phyloP scores from a whole-genome alignment of 1,140 invertebrate genomes.

The Calliphora vicina region DNA sequence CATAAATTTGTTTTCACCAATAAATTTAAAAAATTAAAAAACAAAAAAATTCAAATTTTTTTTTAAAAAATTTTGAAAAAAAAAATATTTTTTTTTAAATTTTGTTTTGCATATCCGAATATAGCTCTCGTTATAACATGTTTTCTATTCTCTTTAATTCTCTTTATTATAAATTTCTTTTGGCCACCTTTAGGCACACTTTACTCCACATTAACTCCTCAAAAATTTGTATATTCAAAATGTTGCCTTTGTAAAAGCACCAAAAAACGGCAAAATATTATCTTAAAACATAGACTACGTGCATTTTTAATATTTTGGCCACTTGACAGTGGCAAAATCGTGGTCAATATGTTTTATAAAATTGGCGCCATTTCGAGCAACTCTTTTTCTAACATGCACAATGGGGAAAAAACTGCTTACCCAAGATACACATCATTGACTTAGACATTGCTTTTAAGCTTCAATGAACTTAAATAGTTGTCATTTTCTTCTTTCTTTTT shows the following conservation, averaged over 20 bases:
- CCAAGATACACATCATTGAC: slow-evolving; percentile 18
- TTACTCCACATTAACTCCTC: not conserved
- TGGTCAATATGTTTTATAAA: slow-evolving; percentile 30
- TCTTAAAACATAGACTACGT: slow-evolving; percentile 8
- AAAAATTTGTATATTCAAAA: slow-evolving; percentile 3
- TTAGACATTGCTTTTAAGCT: slow-evolving; percentile 1
- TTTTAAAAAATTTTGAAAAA: no score
- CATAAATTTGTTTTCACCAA: no score
- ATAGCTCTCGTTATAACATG: no score
- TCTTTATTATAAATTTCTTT: not conserved
- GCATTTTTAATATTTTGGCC: slow-evolving; percentile 24
- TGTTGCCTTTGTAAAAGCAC: not conserved
- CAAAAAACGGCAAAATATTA: not conserved
- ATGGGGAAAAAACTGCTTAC: not conserved
- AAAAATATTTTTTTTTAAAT: no score
- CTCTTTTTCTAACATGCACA: not conserved
- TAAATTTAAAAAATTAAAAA: no score
- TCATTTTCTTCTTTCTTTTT: not conserved
- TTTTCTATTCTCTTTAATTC: no score
- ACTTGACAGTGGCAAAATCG: slow-evolving; percentile 32
- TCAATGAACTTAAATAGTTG: not conserved
- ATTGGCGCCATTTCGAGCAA: slow-evolving; percentile 20
- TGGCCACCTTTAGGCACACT: not conserved
- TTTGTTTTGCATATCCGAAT: no score
- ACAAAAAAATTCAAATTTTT: no score